Evolutionary conservation across 30 jellyfish, hydroid and myxozoan genomes (phyloP), one percentile per base, ranked within the genome.

Genomic region (Calvadosia cruxmelitensis): DNA sequence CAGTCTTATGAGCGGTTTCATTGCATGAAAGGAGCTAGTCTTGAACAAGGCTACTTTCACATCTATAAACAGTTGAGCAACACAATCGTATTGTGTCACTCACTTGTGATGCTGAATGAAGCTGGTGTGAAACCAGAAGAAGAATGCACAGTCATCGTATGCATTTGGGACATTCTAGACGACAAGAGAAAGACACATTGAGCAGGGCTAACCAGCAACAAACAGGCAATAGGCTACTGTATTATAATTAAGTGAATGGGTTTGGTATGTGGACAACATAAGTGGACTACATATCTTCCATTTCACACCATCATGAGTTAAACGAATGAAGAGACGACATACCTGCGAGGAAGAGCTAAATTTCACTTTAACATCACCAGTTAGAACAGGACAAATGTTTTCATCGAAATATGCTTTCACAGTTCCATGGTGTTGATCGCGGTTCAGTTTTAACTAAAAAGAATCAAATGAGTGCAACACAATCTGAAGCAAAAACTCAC

Each of bases 61-160:
- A n/a, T n/a, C n/a, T n/a, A n/a, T n/a, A n/a, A n/a, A n/a, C n/a
- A n/a, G n/a, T n/a, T n/a, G n/a, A n/a, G n/a, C n/a, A n/a, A n/a
- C n/a, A n/a, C n/a, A n/a, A n/a, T n/a, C n/a, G n/a, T n/a, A n/a
- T n/a, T n/a, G n/a, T n/a, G n/a, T n/a, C n/a, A 63, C 94, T 64
- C 67, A 89, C 98, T 81, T 89, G 82, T 89, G 83, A 48, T 74
- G 36, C 0, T 71, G 73, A 1, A 89, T 89, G 53, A 89, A 80
- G 67, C 94, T 76, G 25, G 98, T 89, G 53, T 89, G 95, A 52
- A 89, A 80, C 98, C 98, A 89, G 63, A 89, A 89, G 90, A 89
- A 89, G 83, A 89, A 89, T 24, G 98, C 95, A 76, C 98, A 89
- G 67, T 68, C 61, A 73, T 89, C 95, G 62, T 89, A 89, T 23